Conservation (phyloP, 2,113 vertebrate genomes). For the Otus sunia region DNA sequence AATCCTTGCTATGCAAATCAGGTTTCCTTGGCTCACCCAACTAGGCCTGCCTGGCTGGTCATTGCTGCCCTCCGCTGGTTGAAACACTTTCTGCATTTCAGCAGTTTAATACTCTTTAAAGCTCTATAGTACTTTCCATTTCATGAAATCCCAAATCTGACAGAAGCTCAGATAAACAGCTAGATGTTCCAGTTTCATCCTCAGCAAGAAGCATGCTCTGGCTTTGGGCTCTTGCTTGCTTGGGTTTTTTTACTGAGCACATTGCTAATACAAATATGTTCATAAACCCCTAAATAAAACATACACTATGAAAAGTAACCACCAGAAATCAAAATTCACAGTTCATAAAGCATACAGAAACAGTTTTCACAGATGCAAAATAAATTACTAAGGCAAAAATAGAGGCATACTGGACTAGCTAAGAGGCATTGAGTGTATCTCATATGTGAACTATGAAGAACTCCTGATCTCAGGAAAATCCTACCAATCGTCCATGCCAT, state of each 20-base stretch:
- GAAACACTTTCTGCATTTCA: not conserved
- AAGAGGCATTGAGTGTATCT: not conserved
- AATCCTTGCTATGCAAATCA: fast-evolving
- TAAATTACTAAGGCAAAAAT: not conserved
- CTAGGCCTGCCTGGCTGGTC: not conserved
- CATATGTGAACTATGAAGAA: not conserved
- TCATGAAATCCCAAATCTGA: fast-evolving
- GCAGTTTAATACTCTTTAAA: fast-evolving
- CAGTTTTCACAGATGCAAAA: not conserved
- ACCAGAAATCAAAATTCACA: not conserved
- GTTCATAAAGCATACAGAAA: not conserved
- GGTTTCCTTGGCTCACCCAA: fast-evolving
- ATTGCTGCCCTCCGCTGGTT: not conserved
- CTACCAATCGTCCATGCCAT: not conserved
- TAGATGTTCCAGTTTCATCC: not conserved
- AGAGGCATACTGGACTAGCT: not conserved
- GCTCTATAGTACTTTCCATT: fast-evolving
- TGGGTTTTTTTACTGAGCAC: not conserved
- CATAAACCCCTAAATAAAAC: not conserved
- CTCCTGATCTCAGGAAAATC: not conserved
- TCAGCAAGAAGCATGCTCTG: not conserved
- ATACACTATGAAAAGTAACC: not conserved
- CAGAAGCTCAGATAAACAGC: not conserved
- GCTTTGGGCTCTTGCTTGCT: not conserved
- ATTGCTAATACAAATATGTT: not conserved